Evolutionary conservation across 2,797 vertebrate species (phyloP).

Genomic region (Garrulus glandarius): DNA sequence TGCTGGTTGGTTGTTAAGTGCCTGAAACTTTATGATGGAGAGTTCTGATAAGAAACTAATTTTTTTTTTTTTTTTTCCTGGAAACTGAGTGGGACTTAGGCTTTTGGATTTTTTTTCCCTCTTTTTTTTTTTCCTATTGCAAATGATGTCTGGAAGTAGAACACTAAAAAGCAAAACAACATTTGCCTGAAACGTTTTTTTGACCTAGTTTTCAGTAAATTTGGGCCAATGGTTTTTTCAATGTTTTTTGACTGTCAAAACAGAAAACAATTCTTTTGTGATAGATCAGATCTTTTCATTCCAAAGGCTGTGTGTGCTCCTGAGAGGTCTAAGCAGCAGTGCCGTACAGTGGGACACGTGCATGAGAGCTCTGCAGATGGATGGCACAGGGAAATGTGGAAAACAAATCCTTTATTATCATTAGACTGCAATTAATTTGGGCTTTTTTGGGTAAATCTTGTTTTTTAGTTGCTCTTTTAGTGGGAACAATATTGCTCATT

Average conservation of each 20-base stretch:
- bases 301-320: not conserved
- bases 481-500: not conserved
- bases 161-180: not conserved
- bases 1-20: not conserved
- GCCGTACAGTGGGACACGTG: rapidly evolving
- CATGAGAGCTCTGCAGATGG: not conserved
- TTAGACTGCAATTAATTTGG: not conserved
- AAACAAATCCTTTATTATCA: not conserved
- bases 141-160: not conserved
- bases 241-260: not conserved
- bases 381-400: not conserved
- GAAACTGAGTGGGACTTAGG: not conserved
- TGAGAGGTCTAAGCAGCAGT: not conserved
- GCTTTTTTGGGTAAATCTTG: not conserved
- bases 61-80: not conserved
- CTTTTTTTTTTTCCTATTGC: rapidly evolving
- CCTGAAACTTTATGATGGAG: not conserved
- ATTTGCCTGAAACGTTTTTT: not conserved
- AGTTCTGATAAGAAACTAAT: not conserved
- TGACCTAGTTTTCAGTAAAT: not conserved
- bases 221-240: not conserved
- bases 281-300: not conserved
- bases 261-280: not conserved
- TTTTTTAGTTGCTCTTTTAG: not conserved
- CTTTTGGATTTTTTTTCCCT: not conserved